Base-by-base conservation (phyloP, 2,888 invertebrate species). In the Hanleya hanleyi region DNA sequence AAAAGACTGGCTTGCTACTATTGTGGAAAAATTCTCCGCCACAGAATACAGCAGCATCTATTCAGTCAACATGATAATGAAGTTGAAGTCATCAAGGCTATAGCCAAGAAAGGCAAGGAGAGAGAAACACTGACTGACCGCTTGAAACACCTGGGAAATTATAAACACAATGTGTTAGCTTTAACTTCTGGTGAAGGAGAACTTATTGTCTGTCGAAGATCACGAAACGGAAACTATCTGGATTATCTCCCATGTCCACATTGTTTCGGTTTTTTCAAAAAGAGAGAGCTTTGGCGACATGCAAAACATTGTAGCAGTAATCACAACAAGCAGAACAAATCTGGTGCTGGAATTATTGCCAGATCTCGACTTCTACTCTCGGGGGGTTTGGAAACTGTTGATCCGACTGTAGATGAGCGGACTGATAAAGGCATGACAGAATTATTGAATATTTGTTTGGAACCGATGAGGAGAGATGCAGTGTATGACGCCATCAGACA, bases 201-300 rank as follows among this genome's bases (percentile, higher is more conserved):
- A n/a, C 26, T 71, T 18, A 71, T 71, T 37, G 71, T 57, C 32
- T 33, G 1, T 9, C 35, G 71, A 49, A 32, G 67, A 29, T 33
- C 67, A 12, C 26, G 18, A 33, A 67, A 50, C 47, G 32, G n/a
- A 50, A 69, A 69, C 50, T 1, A 22, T 51, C 26, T 26, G 50
- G 15, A 4, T 12, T 51, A 33, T 18, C 35, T 67, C 18, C 71
- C 71, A 4, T 71, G 71, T 67, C 37, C 26, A 18, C 15, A 47
- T 36, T 71, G 71, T 32, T 66, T 36, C 35, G 71, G 66, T 1
- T 71, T 70, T 35, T 70, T 51, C 35, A 26, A 33, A 1, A 51
- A 32, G 12, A 51, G 26, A 67, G 51, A 67, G 50, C 35, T 71
- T 0, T 71, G 71, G 71, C 49, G 51, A 35, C 71, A 71, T 61